phyloP scores from a whole-genome alignment of 2,888 invertebrate species.

The Atethmia centrago region DNA sequence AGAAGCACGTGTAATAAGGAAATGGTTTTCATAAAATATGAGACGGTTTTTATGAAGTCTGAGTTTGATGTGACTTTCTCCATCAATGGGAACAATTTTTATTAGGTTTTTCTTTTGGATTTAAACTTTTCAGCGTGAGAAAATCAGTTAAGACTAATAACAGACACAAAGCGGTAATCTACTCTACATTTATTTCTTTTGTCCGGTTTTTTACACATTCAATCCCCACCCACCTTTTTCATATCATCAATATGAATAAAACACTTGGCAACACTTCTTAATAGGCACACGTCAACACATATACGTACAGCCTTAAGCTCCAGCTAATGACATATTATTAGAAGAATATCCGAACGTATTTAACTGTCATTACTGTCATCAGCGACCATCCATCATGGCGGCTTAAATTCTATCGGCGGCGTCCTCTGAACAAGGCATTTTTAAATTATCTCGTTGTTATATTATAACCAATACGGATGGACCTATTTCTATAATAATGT shows the following conservation, averaged over 20 bases:
- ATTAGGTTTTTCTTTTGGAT: background rate
- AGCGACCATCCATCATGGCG: conserved; percentile 63
- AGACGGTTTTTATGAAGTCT: conserved; percentile 27
- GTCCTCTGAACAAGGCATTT: conserved; percentile 55
- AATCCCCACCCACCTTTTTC: conserved; percentile 17
- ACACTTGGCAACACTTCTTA: conserved; percentile 47
- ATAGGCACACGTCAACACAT: conserved; percentile 57
- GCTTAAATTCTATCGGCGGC: conserved; percentile 65
- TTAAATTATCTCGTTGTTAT: conserved; percentile 64
- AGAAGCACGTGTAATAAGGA: conserved; percentile 47
- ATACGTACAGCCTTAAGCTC: conserved; percentile 45
- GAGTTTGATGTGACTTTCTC: conserved; percentile 6
- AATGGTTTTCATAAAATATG: conserved; percentile 49
- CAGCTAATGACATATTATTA: conserved; percentile 61
- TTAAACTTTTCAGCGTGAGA: background rate
- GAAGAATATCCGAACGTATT: conserved; percentile 65
- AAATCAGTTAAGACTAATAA: background rate
- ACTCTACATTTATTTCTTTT: conserved; percentile 4
- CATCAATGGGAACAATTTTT: background rate
- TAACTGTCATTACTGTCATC: conserved; percentile 68
- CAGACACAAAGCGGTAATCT: background rate
- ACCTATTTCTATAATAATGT: conserved; percentile 51
- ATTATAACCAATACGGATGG: conserved; percentile 48
- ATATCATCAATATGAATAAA: conserved; percentile 32
- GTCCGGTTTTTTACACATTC: background rate